These are phyloP conservation scores for Austrofundulus limnaeus DNA, from an alignment of 2,113 vertebrate genomes.

Conservation along the genomic window DNA sequence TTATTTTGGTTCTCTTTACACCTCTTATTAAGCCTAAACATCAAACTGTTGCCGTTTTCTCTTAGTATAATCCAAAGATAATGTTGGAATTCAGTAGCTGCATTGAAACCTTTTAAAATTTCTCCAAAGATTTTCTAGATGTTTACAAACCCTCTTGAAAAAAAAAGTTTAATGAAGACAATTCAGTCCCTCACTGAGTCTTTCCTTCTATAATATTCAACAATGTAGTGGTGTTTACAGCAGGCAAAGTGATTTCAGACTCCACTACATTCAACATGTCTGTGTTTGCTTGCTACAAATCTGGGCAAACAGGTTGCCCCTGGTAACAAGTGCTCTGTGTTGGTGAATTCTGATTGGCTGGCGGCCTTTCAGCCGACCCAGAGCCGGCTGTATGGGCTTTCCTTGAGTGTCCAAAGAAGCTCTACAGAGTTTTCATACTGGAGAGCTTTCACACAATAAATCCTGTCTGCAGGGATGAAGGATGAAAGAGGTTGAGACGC, in stretches of 20 bases:
- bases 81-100: too few species aligned
- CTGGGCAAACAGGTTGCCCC: constrained; percentile 73
- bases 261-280: constrained; percentile 59
- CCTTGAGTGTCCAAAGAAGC: constrained; percentile 51
- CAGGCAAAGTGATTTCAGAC: constrained; percentile 37
- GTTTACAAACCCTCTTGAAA: too few species aligned
- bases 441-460: constrained; percentile 12
- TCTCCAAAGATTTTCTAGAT: too few species aligned
- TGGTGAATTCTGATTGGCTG: constrained; percentile 68
- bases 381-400: constrained; percentile 60
- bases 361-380: constrained; percentile 53
- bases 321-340: constrained; percentile 69
- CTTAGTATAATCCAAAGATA: too few species aligned
- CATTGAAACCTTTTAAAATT: too few species aligned
- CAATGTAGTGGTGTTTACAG: constrained; percentile 13
- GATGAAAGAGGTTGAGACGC: neutral
- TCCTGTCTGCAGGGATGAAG: neutral
- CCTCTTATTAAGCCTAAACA: too few species aligned
- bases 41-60: too few species aligned
- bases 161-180: too few species aligned
- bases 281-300: constrained; percentile 64
- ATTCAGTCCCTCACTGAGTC: neutral
- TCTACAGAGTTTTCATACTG: constrained; percentile 34
- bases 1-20: too few species aligned
- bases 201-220: too few species aligned